Conservation (phyloP, 1,140 invertebrate species). For the Galleria mellonella region DNA sequence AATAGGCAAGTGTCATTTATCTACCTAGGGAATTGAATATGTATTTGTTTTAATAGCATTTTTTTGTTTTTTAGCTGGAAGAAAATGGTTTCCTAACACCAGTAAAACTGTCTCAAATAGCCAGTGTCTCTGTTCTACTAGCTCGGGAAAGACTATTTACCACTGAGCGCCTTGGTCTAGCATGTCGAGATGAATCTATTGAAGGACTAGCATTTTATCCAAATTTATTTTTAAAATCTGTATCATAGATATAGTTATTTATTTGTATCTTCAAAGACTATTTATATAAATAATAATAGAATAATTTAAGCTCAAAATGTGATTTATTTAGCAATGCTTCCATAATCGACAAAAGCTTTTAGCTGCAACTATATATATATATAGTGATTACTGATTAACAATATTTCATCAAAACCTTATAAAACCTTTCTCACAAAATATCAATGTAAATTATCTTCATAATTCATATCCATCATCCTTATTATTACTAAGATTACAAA, state of each 20-base stretch:
- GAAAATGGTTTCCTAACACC: slow-evolving; percentile 84
- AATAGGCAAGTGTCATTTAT: too few species aligned
- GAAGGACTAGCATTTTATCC: slow-evolving; percentile 95
- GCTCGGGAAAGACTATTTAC: slow-evolving; percentile 90
- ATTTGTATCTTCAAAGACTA: neutral
- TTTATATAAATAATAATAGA: neutral
- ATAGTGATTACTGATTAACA: slow-evolving; percentile 9
- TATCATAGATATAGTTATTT: slow-evolving; percentile 18
- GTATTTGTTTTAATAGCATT: too few species aligned
- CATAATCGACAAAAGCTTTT: slow-evolving; percentile 23
- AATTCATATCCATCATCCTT: too few species aligned
- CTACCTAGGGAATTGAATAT: too few species aligned
- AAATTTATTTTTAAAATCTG: slow-evolving; percentile 83
- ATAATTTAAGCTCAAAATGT: slow-evolving; percentile 16
- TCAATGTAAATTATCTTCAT: too few species aligned
- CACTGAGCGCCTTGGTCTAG: slow-evolving; percentile 87
- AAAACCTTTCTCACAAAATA: slow-evolving; percentile 56
- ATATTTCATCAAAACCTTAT: slow-evolving; percentile 15
- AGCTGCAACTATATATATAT: slow-evolving; percentile 10
- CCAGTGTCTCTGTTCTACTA: slow-evolving; percentile 90
- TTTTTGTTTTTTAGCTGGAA: slow-evolving; percentile 79
- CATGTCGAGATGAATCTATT: slow-evolving; percentile 95
- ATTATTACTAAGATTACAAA: too few species aligned
- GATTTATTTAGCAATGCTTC: slow-evolving; percentile 26
- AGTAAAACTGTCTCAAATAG: slow-evolving; percentile 87